Conservation (phyloP, 2,113 vertebrate species). For the Albula glossodonta region DNA sequence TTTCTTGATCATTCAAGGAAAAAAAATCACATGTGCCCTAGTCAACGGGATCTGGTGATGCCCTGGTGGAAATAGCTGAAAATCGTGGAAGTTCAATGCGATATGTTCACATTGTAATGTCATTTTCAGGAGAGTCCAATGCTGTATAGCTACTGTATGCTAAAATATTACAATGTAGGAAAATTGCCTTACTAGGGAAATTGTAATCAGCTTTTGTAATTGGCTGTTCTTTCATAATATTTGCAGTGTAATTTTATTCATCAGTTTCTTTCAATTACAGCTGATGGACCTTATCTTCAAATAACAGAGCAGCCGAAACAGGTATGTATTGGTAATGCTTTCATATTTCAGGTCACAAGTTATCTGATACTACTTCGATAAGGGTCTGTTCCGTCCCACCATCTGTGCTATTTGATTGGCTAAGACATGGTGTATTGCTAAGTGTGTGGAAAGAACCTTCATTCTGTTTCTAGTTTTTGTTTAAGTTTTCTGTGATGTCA, state of each 20-base stretch:
- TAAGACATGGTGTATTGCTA: not conserved
- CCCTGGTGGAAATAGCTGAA: too few species aligned
- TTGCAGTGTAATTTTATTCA: not conserved
- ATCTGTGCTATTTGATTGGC: not conserved
- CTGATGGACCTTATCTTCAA: conserved; percentile 80
- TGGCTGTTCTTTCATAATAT: not conserved
- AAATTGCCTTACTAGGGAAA: not conserved
- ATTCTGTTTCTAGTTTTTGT: not conserved
- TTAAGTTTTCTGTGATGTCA: not conserved
- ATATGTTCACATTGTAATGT: too few species aligned
- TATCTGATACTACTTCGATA: not conserved
- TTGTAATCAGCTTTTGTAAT: not conserved
- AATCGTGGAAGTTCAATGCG: too few species aligned
- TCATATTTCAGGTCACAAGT: not conserved
- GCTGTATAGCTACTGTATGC: too few species aligned
- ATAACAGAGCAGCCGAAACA: conserved; percentile 89
- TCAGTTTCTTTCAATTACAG: conserved; percentile 55
- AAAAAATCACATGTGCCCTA: too few species aligned
- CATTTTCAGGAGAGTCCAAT: too few species aligned
- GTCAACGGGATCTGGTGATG: too few species aligned
- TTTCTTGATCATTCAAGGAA: too few species aligned
- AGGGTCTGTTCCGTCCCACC: not conserved
- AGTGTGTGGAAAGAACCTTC: not conserved
- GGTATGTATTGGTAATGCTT: conserved; percentile 61
- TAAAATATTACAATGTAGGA: not conserved